Base-by-base conservation (phyloP, 1,140 invertebrate species). In the Drosophila pachea region DNA sequence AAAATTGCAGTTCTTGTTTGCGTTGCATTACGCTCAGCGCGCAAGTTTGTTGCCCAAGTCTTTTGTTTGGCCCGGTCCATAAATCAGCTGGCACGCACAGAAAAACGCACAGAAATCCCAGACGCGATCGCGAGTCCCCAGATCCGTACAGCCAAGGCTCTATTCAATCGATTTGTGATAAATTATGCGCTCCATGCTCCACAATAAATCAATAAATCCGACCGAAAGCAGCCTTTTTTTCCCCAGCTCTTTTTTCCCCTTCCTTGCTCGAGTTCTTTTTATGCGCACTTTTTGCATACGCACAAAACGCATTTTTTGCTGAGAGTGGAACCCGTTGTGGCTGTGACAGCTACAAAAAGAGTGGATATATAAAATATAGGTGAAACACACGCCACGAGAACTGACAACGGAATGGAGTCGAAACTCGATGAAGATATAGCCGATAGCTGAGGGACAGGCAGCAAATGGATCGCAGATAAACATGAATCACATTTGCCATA, bases 161-260 rank as follows among this genome's bases (percentile, higher is more conserved):
- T 56, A 50, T 36, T 47, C 7, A 82, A 82, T 82, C 77, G 74
- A 82, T 82, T 82, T 77, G 78, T 82, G 83, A 82, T 82, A 82
- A 82, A 82, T 82, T 82, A 78, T 82, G 71, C 74, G 56, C 61
- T 72, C 55, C 67, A 45, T 61, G 43, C 67, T 47, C 38, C 32
- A 59, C 65, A 82, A 82, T 82, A 82, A 82, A 82, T 82, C 78
- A 82, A 82, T 82, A 82, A 81, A 76, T 70, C 43, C 43, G 43
- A 60, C 56, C 67, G 72, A 74, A 82, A 78, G 78, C 74, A 82
- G 78, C 58, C 82, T 81, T 81, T 65, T 81, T 81, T 65, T 61
- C 54, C 66, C 38, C 55, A 29, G n/a, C 40, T 11, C 11, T 71
- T 53, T 74, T 53, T 61, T 61, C 8, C 22, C 22, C 22, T 3